A percentile compares a stretch with the other conserved stretches of the same genome.
Evolutionary conservation across 2,113 vertebrate species (phyloP).

Genomic region (Elephantulus edwardii): DNA sequence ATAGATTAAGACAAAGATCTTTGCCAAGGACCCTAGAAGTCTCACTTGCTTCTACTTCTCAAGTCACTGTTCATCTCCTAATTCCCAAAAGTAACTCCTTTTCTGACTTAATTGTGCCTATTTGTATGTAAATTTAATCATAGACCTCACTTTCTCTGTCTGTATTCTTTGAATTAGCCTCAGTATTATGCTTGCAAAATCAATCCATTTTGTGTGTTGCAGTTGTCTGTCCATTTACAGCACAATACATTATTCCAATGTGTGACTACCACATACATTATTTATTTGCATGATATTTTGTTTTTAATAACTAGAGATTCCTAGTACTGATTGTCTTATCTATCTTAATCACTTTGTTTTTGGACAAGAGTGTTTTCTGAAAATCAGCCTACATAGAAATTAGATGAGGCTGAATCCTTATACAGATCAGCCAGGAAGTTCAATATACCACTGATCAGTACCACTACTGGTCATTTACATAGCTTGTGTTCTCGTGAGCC

Average conservation of each 20-base stretch:
- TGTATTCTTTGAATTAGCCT: neutral
- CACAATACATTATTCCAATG: neutral
- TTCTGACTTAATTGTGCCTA: conserved; percentile 8
- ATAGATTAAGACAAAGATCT: neutral
- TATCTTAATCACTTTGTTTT: conserved; percentile 9
- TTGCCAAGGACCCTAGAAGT: neutral
- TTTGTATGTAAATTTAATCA: neutral
- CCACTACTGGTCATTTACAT: neutral
- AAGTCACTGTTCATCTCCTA: neutral
- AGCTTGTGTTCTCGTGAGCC: neutral
- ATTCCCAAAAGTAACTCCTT: neutral
- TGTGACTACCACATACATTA: neutral
- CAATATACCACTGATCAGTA: neutral
- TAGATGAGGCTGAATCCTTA: neutral
- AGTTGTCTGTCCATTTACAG: neutral
- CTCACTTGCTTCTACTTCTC: neutral
- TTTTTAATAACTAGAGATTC: neutral
- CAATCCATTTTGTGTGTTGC: neutral
- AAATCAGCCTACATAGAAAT: neutral
- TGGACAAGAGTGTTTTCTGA: conserved; percentile 37
- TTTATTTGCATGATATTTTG: conserved; percentile 22
- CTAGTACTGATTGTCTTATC: neutral
- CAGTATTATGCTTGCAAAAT: neutral
- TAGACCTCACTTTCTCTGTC: neutral
- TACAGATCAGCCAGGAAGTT: neutral